A percentile compares a stretch with the other conserved stretches of the same genome.
These are phyloP conservation scores for Ianthella basta DNA, from an alignment of 37 sponge, comb jelly and placozoan species.

Conservation along the genomic window DNA sequence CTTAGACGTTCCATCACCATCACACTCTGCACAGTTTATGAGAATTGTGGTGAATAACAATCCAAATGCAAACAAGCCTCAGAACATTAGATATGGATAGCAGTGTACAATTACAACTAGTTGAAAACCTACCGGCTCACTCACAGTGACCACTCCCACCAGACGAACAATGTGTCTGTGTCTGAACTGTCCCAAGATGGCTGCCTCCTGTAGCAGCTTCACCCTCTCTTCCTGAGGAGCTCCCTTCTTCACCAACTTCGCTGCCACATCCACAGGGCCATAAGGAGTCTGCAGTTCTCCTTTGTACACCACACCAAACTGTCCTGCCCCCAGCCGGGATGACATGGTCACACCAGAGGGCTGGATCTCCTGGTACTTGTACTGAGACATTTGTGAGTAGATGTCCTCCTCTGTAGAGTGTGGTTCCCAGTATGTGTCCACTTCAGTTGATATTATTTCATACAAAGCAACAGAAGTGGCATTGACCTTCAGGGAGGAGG, in stretches of 20 bases:
- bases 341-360: background rate
- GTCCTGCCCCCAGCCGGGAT: background rate
- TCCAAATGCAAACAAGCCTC: too few species aligned
- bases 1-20: too few species aligned
- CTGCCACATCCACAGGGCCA: background rate
- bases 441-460: too few species aligned
- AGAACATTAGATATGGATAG: too few species aligned
- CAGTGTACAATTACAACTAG: too few species aligned
- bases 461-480: too few species aligned
- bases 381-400: background rate
- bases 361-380: background rate
- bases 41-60: too few species aligned
- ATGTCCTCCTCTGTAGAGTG: background rate
- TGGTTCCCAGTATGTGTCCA: conserved; percentile 9
- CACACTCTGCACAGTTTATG: too few species aligned
- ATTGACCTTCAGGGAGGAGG: too few species aligned
- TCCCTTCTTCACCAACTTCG: background rate
- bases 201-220: conserved; percentile 30
- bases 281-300: background rate
- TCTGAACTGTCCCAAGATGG: conserved; percentile 14
- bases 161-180: background rate
- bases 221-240: conserved; percentile 10
- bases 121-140: conserved; percentile 9
- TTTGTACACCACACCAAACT: conserved; percentile 23
- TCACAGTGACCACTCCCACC: conserved; percentile 6